Evolutionary conservation across 2,797 vertebrate species (phyloP).

Genomic region (Sebastes taczanowskii): DNA sequence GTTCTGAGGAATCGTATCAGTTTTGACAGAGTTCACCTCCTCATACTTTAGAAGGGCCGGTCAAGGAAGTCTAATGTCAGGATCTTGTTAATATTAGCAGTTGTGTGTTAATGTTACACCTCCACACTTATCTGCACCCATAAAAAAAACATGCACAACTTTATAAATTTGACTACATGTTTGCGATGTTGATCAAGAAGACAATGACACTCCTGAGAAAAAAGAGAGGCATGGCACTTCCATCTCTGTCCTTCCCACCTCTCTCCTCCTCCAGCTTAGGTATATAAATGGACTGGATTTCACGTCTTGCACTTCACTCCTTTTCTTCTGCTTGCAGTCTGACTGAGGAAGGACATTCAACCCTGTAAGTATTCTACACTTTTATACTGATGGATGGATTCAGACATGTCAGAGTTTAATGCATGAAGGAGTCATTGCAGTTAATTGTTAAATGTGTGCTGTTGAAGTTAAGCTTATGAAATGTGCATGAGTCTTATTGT

Average conservation of each 20-base stretch:
- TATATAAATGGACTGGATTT: background rate
- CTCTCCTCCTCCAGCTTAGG: background rate
- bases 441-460: background rate
- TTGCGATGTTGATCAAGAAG: no score
- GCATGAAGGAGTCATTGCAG: background rate
- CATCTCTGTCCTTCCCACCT: background rate
- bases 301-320: background rate
- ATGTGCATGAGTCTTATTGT: background rate
- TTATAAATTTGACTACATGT: no score
- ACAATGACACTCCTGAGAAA: no score
- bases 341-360: background rate
- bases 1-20: no score
- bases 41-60: no score
- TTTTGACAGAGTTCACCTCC: no score
- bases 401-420: background rate
- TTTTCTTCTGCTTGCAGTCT: background rate
- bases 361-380: slow-evolving; percentile 13
- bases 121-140: no score
- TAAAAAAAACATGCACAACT: no score
- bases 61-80: no score
- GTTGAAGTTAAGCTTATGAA: background rate
- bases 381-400: background rate
- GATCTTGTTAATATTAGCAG: no score
- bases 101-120: no score
- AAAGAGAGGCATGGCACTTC: no score